Evolutionary conservation across 1,140 invertebrate species (phyloP).

Genomic region (Mya arenaria): DNA sequence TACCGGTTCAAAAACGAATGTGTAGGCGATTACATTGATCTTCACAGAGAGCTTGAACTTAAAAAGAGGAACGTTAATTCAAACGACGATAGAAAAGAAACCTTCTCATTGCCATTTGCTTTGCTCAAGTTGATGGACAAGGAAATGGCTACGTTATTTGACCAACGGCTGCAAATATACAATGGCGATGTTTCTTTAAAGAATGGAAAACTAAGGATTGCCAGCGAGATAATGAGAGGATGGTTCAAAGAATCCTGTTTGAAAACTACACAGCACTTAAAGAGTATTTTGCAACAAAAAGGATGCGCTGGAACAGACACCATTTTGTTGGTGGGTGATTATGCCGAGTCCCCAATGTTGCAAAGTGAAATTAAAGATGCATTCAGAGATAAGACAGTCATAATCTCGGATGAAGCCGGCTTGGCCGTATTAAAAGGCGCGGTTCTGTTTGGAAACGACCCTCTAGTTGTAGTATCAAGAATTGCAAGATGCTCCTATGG

Average conservation of each 20-base stretch:
- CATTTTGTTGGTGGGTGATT: constrained; percentile 41
- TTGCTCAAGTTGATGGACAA: constrained; percentile 8
- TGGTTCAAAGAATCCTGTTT: constrained; percentile 24
- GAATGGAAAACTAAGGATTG: neutral
- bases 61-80: constrained; percentile 43
- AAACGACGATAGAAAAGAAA: constrained; percentile 29
- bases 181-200: neutral
- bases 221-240: neutral
- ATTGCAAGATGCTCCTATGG: constrained; percentile 46
- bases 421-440: constrained; percentile 44
- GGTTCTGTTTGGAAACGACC: constrained; percentile 44
- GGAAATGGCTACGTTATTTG: neutral
- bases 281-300: constrained; percentile 19
- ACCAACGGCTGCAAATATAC: neutral
- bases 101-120: constrained; percentile 35
- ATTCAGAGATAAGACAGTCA: constrained; percentile 6
- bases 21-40: constrained; percentile 2
- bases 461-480: constrained; percentile 2
- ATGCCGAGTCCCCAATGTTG: constrained; percentile 24
- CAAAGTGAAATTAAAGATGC: neutral
- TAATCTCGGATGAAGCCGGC: constrained; percentile 27
- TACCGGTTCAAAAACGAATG: neutral
- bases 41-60: constrained; percentile 54
- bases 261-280: neutral
- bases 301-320: constrained; percentile 12